Evolutionary conservation across 2,797 vertebrate species (phyloP).

Genomic region (Crax fasciolata): DNA sequence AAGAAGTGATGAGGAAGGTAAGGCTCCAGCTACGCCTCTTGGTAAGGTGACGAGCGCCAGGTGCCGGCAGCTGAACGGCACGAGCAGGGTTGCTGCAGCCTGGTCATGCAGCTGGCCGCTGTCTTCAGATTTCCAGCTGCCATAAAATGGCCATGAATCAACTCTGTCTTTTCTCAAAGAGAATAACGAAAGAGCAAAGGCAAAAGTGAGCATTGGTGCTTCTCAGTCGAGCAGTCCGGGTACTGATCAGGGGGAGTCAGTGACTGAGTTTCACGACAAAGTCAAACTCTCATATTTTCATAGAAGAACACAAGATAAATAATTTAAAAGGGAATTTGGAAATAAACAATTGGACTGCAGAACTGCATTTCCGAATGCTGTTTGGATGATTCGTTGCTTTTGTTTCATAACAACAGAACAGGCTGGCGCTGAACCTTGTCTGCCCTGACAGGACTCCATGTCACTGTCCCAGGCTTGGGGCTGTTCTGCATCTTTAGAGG

Average conservation of each 20-base stretch:
- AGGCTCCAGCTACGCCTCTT: neutral
- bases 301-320: slow-evolving; percentile 23
- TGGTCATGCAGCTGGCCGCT: neutral
- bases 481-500: neutral
- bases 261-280: slow-evolving; percentile 24
- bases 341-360: slow-evolving; percentile 44
- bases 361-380: slow-evolving; percentile 25
- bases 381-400: slow-evolving; percentile 38
- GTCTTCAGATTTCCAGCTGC: slow-evolving; percentile 19
- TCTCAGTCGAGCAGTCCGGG: neutral
- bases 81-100: neutral
- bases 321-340: slow-evolving; percentile 40
- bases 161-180: slow-evolving; percentile 25
- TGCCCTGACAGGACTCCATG: neutral
- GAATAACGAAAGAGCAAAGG: slow-evolving; percentile 12
- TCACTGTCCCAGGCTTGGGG: neutral
- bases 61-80: neutral
- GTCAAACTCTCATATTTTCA: slow-evolving; percentile 14
- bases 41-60: neutral
- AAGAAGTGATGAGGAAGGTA: slow-evolving; percentile 13
- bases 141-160: neutral
- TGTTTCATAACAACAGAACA: neutral
- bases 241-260: slow-evolving; percentile 23
- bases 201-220: neutral
- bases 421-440: slow-evolving; percentile 14